phyloP scores from a whole-genome alignment of 2,797 vertebrate genomes.

The Danio choprae region DNA sequence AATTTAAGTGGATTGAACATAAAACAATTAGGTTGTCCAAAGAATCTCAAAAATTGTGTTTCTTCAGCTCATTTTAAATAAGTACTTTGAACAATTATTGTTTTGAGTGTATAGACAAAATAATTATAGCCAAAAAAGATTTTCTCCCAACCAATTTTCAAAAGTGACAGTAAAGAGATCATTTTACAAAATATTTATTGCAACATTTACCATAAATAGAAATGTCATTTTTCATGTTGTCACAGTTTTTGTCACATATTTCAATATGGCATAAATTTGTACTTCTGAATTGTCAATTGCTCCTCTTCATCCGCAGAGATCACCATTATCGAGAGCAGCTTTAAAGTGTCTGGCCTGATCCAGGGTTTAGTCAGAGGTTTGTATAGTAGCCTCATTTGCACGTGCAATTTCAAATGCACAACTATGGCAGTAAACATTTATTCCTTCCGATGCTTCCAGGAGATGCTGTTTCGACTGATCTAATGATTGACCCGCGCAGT shows the following conservation, averaged over 20 bases:
- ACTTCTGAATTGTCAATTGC: neutral
- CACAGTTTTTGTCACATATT: neutral
- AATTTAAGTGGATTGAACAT: no score
- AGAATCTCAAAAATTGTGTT: no score
- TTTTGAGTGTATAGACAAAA: no score
- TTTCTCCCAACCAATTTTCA: no score
- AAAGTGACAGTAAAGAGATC: no score
- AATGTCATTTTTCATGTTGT: no score
- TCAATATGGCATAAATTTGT: neutral
- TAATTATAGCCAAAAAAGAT: no score
- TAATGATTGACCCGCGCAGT: constrained; percentile 90
- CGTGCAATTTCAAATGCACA: neutral
- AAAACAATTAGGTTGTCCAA: no score
- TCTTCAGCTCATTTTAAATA: no score
- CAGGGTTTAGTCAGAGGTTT: constrained; percentile 94
- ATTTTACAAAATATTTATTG: no score
- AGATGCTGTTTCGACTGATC: constrained; percentile 77
- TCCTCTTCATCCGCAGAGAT: constrained; percentile 79
- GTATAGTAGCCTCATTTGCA: constrained; percentile 38
- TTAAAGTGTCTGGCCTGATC: constrained; percentile 86
- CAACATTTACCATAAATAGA: no score
- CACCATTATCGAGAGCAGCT: constrained; percentile 84
- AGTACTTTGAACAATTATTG: no score
- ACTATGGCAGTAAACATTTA: neutral
- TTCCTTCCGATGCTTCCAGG: constrained; percentile 71